Conservation (phyloP, 23 tunicate species). For the Oikopleura albicans region DNA sequence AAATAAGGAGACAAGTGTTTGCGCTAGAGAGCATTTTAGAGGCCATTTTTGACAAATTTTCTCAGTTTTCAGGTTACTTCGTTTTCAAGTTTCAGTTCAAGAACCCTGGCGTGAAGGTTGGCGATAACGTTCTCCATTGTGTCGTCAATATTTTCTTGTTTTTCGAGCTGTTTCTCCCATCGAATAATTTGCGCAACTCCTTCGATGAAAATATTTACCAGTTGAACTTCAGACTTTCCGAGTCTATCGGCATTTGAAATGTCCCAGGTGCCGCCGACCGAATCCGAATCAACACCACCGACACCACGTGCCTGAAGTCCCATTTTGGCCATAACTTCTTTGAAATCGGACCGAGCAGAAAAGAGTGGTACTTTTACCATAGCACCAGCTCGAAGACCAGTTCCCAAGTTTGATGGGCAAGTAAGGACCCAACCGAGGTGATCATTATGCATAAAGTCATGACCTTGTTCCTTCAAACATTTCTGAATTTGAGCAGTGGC, state of each 20-base stretch:
- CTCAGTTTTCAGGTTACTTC: too few species aligned
- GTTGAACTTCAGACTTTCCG: too few species aligned
- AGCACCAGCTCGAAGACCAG: conserved; percentile 40
- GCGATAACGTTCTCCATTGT: background rate
- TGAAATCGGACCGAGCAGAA: conserved; percentile 22
- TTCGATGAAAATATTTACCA: too few species aligned
- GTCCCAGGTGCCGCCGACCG: too few species aligned
- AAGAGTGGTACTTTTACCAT: conserved; percentile 25
- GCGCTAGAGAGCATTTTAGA: too few species aligned
- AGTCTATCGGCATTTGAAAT: too few species aligned
- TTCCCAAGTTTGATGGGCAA: conserved; percentile 70
- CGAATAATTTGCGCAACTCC: too few species aligned
- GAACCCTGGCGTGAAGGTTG: conserved; percentile 18
- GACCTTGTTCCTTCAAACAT: conserved; percentile 26
- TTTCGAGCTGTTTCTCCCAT: background rate
- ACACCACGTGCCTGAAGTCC: conserved; percentile 26
- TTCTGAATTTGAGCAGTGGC: conserved; percentile 3
- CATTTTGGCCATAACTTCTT: conserved; percentile 11
- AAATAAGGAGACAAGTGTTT: too few species aligned
- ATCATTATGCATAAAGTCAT: conserved; percentile 63
- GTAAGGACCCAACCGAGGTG: conserved; percentile 66
- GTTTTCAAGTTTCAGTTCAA: too few species aligned
- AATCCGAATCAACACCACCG: conserved; percentile 27
- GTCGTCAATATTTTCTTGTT: background rate
- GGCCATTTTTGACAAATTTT: too few species aligned